Evolutionary conservation across 1,140 invertebrate genomes (phyloP).

Genomic region (Triops longicaudatus): DNA sequence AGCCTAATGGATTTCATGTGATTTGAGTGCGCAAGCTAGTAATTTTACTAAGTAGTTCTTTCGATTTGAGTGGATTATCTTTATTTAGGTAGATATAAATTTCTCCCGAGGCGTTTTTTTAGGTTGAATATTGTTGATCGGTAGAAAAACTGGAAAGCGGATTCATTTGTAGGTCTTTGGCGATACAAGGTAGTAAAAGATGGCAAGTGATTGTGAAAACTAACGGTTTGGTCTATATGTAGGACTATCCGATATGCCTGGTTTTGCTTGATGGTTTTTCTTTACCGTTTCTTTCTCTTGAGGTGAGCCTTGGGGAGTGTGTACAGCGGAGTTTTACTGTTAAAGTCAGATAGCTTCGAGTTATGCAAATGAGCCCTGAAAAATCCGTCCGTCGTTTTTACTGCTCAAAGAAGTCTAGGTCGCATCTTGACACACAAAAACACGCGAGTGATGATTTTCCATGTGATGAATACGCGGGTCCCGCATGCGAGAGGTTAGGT

Average conservation of each 20-base stretch:
- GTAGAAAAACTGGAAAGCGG: neutral
- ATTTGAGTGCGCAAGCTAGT: no score
- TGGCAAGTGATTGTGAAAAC: neutral
- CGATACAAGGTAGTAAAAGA: neutral
- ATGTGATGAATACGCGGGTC: neutral
- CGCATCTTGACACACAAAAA: neutral
- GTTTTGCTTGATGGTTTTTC: slow-evolving; percentile 6
- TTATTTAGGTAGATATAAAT: no score
- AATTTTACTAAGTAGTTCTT: no score
- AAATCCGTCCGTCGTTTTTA: neutral
- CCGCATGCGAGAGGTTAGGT: neutral
- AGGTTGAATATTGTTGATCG: no score
- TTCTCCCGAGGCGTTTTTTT: no score
- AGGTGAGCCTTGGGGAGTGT: neutral
- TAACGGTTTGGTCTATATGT: slow-evolving; percentile 12
- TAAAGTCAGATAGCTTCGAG: neutral
- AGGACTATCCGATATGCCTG: neutral
- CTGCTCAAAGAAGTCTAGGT: neutral
- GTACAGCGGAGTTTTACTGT: neutral
- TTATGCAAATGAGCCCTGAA: neutral
- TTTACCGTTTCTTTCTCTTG: neutral
- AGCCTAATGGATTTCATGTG: no score
- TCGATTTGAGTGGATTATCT: no score
- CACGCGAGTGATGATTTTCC: neutral
- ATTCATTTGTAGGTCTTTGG: neutral